Evolutionary conservation across 2,888 invertebrate genomes (phyloP).

Genomic region (Steinernema hermaphroditum): DNA sequence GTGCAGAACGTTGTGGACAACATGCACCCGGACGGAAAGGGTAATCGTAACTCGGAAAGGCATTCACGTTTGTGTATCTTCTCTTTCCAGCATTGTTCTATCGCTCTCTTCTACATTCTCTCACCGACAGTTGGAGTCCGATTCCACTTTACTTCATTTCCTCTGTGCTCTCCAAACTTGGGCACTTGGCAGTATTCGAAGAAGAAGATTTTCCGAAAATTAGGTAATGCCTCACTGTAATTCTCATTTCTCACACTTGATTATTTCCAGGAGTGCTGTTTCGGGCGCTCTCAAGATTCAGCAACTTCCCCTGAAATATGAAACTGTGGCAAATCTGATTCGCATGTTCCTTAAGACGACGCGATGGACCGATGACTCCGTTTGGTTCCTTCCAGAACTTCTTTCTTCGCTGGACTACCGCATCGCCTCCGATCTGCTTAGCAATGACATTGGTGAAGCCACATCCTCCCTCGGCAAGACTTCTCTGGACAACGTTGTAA

Average conservation of each 20-base stretch:
- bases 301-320: conserved; percentile 37
- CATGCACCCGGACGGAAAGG: not conserved
- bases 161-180: conserved; percentile 24
- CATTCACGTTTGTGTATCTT: too few species aligned
- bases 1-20: not conserved
- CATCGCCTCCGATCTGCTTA: not conserved
- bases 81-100: conserved; percentile 36
- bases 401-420: not conserved
- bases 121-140: conserved; percentile 41
- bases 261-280: not conserved
- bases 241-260: too few species aligned
- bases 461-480: not conserved
- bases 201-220: not conserved
- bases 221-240: not conserved
- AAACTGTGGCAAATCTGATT: conserved; percentile 38
- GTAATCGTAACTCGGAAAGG: too few species aligned
- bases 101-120: conserved; percentile 31
- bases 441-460: not conserved
- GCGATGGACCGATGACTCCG: not conserved
- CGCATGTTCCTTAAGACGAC: conserved; percentile 34
- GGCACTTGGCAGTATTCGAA: not conserved
- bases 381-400: not conserved
- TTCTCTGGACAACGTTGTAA: too few species aligned
- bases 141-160: conserved; percentile 39
- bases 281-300: conserved; percentile 34